phyloP scores from a whole-genome alignment of 2,888 invertebrate species.

The Rhorus exstirpatorius region DNA sequence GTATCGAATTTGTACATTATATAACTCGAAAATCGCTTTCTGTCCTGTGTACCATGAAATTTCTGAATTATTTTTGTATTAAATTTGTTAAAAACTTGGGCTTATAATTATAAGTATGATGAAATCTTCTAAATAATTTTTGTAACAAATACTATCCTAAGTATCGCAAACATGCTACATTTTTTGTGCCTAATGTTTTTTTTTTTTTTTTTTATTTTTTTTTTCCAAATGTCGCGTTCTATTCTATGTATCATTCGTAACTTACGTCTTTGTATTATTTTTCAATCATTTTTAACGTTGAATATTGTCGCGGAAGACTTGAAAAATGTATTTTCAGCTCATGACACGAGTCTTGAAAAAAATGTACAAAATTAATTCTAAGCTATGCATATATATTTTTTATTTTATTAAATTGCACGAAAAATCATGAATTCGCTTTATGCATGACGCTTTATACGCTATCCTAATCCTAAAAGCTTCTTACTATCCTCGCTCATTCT shows the following conservation, averaged over 20 bases:
- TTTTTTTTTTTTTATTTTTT: too few species aligned
- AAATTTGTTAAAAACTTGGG: background rate
- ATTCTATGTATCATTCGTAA: background rate
- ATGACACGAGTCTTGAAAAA: slow-evolving; percentile 33
- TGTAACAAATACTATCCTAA: too few species aligned
- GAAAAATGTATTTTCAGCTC: slow-evolving; percentile 41
- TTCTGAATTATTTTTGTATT: slow-evolving; percentile 14
- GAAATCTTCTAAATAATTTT: too few species aligned
- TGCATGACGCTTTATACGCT: slow-evolving; percentile 11
- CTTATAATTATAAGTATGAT: background rate
- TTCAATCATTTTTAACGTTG: slow-evolving; percentile 23
- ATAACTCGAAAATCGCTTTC: background rate
- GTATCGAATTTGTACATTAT: background rate
- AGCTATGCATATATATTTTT: slow-evolving; percentile 10
- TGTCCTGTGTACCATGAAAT: background rate
- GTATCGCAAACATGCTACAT: too few species aligned
- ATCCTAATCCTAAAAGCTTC: slow-evolving; percentile 29
- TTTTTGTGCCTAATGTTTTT: too few species aligned
- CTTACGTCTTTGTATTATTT: background rate
- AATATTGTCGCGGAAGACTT: background rate
- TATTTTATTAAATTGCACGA: slow-evolving; percentile 64
- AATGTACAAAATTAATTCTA: slow-evolving; percentile 64
- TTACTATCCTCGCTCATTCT: slow-evolving; percentile 35
- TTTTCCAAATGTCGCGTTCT: background rate
- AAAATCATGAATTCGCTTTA: slow-evolving; percentile 40